Percentiles rank a stretch among this genome's conserved stretches.
Conservation (phyloP, 2,888 invertebrate species). For the Geophilus truncorum region DNA sequence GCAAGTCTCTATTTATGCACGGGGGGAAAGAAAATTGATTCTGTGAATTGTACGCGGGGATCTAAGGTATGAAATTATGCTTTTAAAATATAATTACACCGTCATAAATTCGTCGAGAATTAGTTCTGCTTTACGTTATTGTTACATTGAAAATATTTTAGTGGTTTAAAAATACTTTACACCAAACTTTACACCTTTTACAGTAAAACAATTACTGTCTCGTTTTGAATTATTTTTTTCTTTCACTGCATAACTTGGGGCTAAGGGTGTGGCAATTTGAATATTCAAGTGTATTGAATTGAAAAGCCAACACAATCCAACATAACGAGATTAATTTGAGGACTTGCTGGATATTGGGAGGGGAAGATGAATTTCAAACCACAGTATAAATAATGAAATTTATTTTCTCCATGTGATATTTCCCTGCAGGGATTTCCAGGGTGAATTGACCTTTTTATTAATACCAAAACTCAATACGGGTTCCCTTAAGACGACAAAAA, state of each 20-base stretch:
- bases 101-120: no score
- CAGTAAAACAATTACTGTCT: no score
- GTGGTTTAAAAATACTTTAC: no score
- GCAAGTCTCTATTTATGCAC: no score
- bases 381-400: conserved; percentile 10
- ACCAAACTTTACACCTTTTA: no score
- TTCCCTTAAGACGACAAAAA: neutral
- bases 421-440: neutral
- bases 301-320: conserved; percentile 10
- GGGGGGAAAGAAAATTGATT: no score
- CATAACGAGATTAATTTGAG: conserved; percentile 4
- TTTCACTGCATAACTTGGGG: neutral
- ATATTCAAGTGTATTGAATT: conserved; percentile 1
- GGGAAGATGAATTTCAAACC: neutral
- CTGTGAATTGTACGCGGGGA: no score
- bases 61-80: no score
- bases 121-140: no score
- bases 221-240: neutral
- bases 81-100: no score
- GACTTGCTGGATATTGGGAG: neutral
- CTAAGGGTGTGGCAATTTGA: neutral
- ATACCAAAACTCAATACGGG: no score
- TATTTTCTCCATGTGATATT: neutral
- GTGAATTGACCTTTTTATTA: neutral
- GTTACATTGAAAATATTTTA: no score